These are phyloP conservation scores for Crocodylus rhombifer DNA, from an alignment of 2,797 vertebrate genomes.

Conservation along the genomic window DNA sequence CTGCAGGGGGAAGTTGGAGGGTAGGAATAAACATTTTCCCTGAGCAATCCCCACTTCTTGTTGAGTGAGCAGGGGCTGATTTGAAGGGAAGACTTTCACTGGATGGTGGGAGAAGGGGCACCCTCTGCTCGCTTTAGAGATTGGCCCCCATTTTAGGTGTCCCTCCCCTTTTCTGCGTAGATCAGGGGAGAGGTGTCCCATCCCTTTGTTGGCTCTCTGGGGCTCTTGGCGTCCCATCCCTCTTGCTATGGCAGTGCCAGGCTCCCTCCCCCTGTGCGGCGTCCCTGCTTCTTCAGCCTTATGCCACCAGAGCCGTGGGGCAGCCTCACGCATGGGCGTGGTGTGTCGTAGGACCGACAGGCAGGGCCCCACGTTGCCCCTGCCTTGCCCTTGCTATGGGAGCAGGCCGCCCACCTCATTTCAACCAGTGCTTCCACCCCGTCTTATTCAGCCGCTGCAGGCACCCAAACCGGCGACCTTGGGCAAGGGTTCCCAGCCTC, in stretches of 20 bases:
- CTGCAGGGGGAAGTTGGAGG: neutral
- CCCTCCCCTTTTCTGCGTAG: neutral
- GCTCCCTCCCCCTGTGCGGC: neutral
- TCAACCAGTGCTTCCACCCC: neutral
- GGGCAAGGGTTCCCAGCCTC: neutral
- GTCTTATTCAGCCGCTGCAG: rapidly evolving
- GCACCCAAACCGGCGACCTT: neutral
- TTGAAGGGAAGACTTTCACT: rapidly evolving
- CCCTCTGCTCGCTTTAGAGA: rapidly evolving
- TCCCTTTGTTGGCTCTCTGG: neutral
- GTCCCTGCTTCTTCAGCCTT: neutral
- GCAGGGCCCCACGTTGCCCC: too few species aligned
- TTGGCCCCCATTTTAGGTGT: too few species aligned
- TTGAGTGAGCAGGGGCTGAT: neutral
- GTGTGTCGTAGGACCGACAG: neutral
- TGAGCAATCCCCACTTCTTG: neutral
- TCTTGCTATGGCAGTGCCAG: neutral
- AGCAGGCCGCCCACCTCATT: rapidly evolving
- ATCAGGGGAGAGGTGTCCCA: neutral
- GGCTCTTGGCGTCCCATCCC: neutral
- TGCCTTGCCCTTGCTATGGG: neutral
- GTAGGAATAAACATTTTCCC: neutral
- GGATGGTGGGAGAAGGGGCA: neutral
- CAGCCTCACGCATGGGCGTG: neutral
- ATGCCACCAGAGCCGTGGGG: neutral